Base-by-base conservation (phyloP, 2,113 vertebrate genomes). In the Furnarius figulus region DNA sequence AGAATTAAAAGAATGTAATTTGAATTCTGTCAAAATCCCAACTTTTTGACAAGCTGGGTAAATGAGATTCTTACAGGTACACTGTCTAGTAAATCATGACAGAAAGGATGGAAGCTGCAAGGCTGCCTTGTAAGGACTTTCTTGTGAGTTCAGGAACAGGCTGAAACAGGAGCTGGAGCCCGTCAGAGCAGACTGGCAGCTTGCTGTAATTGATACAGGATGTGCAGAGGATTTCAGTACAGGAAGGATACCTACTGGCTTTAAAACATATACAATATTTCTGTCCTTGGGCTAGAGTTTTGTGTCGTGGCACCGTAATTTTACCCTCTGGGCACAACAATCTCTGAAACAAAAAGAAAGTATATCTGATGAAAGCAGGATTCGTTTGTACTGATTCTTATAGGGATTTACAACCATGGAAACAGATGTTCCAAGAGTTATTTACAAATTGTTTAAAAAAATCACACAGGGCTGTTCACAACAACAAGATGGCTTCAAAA, bases 151-250 rank as follows among this genome's bases (percentile, higher is more conserved):
- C 31, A 80, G 85, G 68, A 80, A 83, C 76, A 92, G 63, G 89
- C 65, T 80, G 72, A 75, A 87, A 58, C 72, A 88, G 49, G 62
- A 78, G 71, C 85, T 66, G 39, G 31, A 84, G 68, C 88, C 31
- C 63, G 86, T 90, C 88, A 81, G 76, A 59, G 75, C 90, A 95
- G 55, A 84, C 59, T 77, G 79, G 53, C 55, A 92, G 67, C 62
- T 68, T 67, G 78, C 71, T 68, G 68, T 46, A 74, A 77, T 23
- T 70, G 59, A 89, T 67, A 31, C 58, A 80, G 73, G 37, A 25
- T 44, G 58, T 21, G 28, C 33, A 68, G 66, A 80, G 25, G 27
- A 50, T 61, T 92, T 65, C 62, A 80, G 63, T 72, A 59, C 27
- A 31, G 58, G 31, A 80, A 94, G 47, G 55, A 25, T 77, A 73